Conservation (phyloP, 2,797 vertebrate species). For the Mus minutoides region DNA sequence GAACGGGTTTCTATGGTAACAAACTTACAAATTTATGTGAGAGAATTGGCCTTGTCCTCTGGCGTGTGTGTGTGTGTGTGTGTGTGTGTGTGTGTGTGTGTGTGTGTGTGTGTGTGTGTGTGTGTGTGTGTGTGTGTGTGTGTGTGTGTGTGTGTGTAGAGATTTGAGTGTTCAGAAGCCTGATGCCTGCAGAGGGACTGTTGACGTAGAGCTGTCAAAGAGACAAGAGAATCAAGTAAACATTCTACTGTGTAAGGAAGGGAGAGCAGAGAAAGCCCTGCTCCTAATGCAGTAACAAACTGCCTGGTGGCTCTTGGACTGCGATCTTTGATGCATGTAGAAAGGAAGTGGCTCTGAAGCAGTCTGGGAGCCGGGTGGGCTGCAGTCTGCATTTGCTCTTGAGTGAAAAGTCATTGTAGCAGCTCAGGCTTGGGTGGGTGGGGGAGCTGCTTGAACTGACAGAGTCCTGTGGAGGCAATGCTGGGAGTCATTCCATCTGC, state of each 20-base stretch:
- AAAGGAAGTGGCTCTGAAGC: background rate
- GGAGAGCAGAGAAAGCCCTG: background rate
- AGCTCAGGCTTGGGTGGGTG: background rate
- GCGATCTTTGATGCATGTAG: background rate
- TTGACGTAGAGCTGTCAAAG: slow-evolving; percentile 26
- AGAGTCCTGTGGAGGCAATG: background rate
- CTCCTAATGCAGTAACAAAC: background rate
- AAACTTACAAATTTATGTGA: slow-evolving; percentile 38
- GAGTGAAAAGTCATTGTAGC: background rate
- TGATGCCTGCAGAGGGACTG: slow-evolving; percentile 43
- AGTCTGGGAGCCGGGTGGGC: background rate
- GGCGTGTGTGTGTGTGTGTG: background rate
- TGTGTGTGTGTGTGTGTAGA: background rate
- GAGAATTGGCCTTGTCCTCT: slow-evolving; percentile 33
- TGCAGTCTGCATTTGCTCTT: background rate
- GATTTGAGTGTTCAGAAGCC: slow-evolving; percentile 52
- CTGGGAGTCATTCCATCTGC: background rate
- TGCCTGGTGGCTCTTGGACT: background rate
- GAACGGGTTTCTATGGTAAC: slow-evolving; percentile 78
- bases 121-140: background rate
- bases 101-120: background rate
- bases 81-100: background rate
- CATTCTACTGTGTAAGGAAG: background rate
- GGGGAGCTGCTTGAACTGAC: background rate
- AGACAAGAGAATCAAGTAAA: slow-evolving; percentile 7